These are phyloP conservation scores for Cremastinae sp. DNA, from an alignment of 2,888 invertebrate species.

Conservation along the genomic window DNA sequence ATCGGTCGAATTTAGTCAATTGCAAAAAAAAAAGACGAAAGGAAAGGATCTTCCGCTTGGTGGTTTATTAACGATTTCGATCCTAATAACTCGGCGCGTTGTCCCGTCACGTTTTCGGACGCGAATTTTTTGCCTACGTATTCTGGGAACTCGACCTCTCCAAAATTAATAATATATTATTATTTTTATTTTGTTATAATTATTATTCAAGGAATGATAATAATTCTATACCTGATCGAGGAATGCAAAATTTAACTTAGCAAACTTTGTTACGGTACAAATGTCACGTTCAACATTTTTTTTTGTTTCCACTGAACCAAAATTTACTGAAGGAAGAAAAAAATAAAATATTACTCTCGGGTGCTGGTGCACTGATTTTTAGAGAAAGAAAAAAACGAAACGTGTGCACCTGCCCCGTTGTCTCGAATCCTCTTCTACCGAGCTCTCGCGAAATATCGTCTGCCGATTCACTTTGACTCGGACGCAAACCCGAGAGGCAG, in stretches of 20 bases:
- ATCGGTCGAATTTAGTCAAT: constrained; percentile 5
- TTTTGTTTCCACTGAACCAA: no score
- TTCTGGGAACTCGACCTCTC: constrained; percentile 37
- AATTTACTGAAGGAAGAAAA: no score
- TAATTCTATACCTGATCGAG: constrained; percentile 25
- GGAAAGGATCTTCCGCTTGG: neutral
- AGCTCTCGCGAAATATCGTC: constrained; percentile 38
- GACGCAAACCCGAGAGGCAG: constrained; percentile 21
- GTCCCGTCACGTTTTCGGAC: no score
- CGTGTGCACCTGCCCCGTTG: constrained; percentile 41
- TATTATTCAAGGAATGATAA: constrained; percentile 20
- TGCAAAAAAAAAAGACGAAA: constrained; percentile 6
- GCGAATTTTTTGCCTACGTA: constrained; percentile 29
- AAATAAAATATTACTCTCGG: neutral
- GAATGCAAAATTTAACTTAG: no score
- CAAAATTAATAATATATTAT: constrained; percentile 22
- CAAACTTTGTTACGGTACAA: no score
- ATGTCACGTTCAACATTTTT: no score
- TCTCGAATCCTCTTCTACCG: constrained; percentile 19
- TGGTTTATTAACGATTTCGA: constrained; percentile 25
- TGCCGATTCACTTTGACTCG: constrained; percentile 36
- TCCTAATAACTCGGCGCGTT: constrained; percentile 51
- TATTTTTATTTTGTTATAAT: constrained; percentile 20
- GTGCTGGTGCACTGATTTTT: constrained; percentile 29
- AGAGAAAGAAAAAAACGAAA: constrained; percentile 12